These are phyloP conservation scores for Miniopterus natalensis DNA, from an alignment of 2,113 vertebrate genomes.

Conservation along the genomic window DNA sequence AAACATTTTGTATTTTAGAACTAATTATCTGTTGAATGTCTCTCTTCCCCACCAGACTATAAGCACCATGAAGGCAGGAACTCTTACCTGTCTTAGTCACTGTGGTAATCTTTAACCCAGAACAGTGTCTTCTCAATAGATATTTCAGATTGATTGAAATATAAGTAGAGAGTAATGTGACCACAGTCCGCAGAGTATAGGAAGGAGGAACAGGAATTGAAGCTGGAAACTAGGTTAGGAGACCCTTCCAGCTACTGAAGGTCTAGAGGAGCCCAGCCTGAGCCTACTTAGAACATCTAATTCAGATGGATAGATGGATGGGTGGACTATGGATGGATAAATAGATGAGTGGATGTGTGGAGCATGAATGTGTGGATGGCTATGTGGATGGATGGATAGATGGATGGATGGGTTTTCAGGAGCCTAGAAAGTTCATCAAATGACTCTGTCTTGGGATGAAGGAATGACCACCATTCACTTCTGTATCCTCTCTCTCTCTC, in stretches of 20 bases:
- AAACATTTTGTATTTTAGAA: background rate
- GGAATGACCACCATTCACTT: background rate
- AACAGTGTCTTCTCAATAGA: background rate
- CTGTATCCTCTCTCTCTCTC: background rate
- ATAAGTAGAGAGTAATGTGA: background rate
- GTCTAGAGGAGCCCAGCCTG: background rate
- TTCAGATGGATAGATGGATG: background rate
- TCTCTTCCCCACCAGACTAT: background rate
- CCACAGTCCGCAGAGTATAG: background rate
- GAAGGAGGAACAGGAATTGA: constrained; percentile 19
- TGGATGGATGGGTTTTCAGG: background rate
- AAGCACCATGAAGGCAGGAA: background rate
- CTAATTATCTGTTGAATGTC: background rate
- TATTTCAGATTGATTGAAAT: background rate
- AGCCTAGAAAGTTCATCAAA: background rate
- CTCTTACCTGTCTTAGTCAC: background rate
- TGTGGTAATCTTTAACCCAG: background rate
- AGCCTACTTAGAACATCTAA: constrained; percentile 3
- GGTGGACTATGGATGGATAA: background rate
- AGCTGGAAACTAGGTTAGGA: background rate
- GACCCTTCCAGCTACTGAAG: background rate
- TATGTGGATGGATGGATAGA: background rate
- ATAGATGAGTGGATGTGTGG: background rate
- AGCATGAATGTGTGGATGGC: background rate
- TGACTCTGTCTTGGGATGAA: background rate